Evolutionary conservation across 2,113 vertebrate species (phyloP).

Genomic region (Periophthalmus modestus): DNA sequence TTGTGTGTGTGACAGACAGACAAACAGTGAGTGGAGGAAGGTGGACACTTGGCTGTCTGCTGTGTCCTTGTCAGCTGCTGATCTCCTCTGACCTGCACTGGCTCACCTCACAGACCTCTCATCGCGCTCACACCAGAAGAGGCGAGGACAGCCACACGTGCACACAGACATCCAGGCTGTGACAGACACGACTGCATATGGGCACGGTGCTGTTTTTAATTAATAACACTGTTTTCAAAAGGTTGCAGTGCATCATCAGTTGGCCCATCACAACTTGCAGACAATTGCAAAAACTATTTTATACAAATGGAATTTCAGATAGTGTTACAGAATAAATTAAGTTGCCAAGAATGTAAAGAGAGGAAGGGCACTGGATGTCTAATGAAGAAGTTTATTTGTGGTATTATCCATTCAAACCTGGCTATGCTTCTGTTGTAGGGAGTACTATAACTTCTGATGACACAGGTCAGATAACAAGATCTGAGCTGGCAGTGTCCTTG

Average conservation of each 20-base stretch:
- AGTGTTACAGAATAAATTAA: too few relatives aligned
- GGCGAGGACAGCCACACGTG: slow-evolving; percentile 33
- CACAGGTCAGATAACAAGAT: too few relatives aligned
- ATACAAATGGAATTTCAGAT: not conserved
- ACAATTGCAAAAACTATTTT: not conserved
- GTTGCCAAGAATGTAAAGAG: too few relatives aligned
- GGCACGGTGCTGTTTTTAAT: not conserved
- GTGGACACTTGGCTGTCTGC: slow-evolving; percentile 65
- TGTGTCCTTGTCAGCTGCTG: slow-evolving; percentile 64
- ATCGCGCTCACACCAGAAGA: slow-evolving; percentile 52
- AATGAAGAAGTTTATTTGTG: not conserved
- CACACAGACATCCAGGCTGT: slow-evolving; percentile 9
- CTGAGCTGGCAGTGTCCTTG: not conserved
- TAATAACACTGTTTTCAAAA: not conserved
- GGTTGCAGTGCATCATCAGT: not conserved
- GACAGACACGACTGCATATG: not conserved
- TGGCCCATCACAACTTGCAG: not conserved
- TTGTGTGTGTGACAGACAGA: slow-evolving; percentile 8
- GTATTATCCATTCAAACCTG: not conserved
- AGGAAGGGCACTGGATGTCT: too few relatives aligned
- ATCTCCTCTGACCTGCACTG: slow-evolving; percentile 56
- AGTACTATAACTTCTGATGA: too few relatives aligned
- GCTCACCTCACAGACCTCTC: slow-evolving; percentile 49
- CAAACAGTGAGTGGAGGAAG: slow-evolving; percentile 14
- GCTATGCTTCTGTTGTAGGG: too few relatives aligned